Evolutionary conservation across 1,140 invertebrate species (phyloP), one percentile per base, ranked within the genome.

Genomic region (Drosophila asahinai): DNA sequence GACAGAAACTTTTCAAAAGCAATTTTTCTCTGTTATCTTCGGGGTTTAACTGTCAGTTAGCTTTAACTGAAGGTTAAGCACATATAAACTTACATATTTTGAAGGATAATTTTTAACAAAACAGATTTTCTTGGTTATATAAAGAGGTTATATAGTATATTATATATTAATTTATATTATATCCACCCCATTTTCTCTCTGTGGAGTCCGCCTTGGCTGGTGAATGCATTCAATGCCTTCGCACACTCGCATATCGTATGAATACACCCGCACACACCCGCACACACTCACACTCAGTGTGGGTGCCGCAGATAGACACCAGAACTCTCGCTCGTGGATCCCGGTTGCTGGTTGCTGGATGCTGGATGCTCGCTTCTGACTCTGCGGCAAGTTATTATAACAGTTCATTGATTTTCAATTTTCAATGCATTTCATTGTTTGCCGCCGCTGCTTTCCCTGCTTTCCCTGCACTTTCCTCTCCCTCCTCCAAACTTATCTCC

Each of bases 341-440:
- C 33, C 11, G 19, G 19, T 38, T 60, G 22, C 33, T 67, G 19
- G 19, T 30, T 60, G 22, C 33, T 67, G 60, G 11, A 33, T 64
- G 45, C 25, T 43, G 57, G 60, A 43, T 57, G 81, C 66, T 77
- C 68, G 77, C 78, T 68, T 89, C 84, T 81, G 84, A 89, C 77
- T 80, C 83, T 83, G 83, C 80, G 81, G 86, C 81, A 87, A 89
- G 84, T 87, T 87, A 87, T 87, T 89, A 87, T 87, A 87, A 87
- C 84, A 87, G 84, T 87, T 87, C 84, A 87, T 89, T 87, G 84
- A 87, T 87, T 87, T 87, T 87, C 84, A 87, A 87, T 87, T 87
- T 87, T 89, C 84, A 81, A 89, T 87, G 84, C 84, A 87, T 87
- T 83, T 68, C 84, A 83, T 87, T 89, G 84, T 87, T 89, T 89